These are phyloP conservation scores for Syrrhaptes paradoxus DNA, from an alignment of 2,113 vertebrate species.

Conservation along the genomic window DNA sequence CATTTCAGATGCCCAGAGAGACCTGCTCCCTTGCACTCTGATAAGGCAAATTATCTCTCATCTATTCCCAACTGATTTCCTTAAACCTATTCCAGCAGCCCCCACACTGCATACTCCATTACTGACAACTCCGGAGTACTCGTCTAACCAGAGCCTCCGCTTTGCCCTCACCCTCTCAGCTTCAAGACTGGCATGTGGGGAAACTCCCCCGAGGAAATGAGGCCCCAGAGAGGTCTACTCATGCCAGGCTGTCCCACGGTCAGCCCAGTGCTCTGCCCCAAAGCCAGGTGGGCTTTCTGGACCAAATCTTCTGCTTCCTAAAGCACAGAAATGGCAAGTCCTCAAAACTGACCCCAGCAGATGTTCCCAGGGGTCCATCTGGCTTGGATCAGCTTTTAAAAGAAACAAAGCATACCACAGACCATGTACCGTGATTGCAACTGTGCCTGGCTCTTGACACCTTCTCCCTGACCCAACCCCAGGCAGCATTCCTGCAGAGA, in stretches of 20 bases:
- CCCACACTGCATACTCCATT: background rate
- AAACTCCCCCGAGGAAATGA: background rate
- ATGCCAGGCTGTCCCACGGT: background rate
- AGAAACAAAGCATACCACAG: background rate
- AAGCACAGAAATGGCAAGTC: background rate
- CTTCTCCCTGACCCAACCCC: background rate
- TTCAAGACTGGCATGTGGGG: background rate
- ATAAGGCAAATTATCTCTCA: slow-evolving; percentile 42
- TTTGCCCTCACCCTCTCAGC: background rate
- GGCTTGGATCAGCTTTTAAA: background rate
- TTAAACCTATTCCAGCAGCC: slow-evolving; percentile 29
- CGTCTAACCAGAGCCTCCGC: slow-evolving; percentile 57
- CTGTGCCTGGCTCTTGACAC: fast-evolving
- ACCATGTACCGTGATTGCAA: background rate
- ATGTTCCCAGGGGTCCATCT: background rate
- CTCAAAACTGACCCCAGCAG: background rate
- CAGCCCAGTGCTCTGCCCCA: background rate
- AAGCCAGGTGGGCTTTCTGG: background rate
- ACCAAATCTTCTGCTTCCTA: background rate
- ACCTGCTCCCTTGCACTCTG: slow-evolving; percentile 10
- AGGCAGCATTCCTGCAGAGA: background rate
- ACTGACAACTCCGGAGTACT: background rate
- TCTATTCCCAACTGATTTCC: slow-evolving; percentile 44
- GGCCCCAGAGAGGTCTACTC: background rate
- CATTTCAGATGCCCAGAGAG: background rate